These are phyloP conservation scores for Pseudomyrmex cubaensis DNA, from an alignment of 1,140 invertebrate species.

Conservation along the genomic window DNA sequence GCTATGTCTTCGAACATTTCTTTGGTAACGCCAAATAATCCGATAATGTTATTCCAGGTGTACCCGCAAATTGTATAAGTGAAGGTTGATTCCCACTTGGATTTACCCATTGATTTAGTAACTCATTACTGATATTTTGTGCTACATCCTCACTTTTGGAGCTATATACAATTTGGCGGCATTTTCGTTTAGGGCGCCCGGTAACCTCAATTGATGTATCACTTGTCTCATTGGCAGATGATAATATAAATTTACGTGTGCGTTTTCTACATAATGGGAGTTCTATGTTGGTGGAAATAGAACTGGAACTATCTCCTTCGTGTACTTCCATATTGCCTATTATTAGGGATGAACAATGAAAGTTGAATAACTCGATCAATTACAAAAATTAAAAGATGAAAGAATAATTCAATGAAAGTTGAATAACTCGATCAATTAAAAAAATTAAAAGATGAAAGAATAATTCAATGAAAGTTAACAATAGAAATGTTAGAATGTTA, in stretches of 20 bases:
- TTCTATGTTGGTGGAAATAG: background rate
- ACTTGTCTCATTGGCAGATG: background rate
- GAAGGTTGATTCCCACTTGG: background rate
- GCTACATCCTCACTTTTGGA: background rate
- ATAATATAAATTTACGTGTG: background rate
- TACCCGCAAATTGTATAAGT: background rate
- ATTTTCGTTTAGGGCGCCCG: background rate
- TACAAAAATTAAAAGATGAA: conserved; percentile 9
- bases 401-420: conserved; percentile 4
- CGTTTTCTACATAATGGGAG: background rate
- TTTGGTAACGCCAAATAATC: background rate
- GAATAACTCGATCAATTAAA: no score
- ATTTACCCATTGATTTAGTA: background rate
- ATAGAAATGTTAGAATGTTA: no score
- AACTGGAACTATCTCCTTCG: background rate
- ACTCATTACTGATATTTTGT: background rate
- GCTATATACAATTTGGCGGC: background rate
- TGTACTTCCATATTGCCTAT: background rate
- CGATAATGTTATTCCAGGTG: background rate
- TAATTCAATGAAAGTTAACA: no score
- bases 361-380: background rate
- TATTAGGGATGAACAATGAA: background rate
- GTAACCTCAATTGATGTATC: background rate
- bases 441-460: no score
- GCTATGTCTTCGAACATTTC: no score